Conservation (phyloP, 2,797 vertebrate species). For the Phataginus tetradactyla region DNA sequence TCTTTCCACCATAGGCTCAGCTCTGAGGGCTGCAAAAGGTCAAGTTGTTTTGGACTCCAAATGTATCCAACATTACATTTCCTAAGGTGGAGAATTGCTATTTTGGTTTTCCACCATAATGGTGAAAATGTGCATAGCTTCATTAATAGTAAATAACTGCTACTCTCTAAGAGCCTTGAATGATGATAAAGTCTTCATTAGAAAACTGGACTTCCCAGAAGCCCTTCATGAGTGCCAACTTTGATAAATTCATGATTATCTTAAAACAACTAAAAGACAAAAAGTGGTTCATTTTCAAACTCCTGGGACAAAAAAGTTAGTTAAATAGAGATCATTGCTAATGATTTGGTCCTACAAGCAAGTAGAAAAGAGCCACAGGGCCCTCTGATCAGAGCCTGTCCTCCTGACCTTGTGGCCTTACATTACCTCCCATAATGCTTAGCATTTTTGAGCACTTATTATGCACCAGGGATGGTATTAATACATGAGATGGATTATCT, state of each 20-base stretch:
- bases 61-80: neutral
- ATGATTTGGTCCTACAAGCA: neutral
- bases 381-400: neutral
- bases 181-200: neutral
- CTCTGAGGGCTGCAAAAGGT: neutral
- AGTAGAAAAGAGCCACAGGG: neutral
- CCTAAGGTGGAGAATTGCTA: neutral
- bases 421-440: neutral
- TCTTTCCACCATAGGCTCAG: neutral
- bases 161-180: neutral
- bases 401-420: neutral
- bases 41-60: neutral
- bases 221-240: neutral
- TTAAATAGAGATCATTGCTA: neutral
- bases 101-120: neutral
- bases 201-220: slow-evolving; percentile 24
- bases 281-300: neutral
- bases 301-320: neutral
- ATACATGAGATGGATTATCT: neutral
- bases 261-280: slow-evolving; percentile 10
- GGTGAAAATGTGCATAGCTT: neutral
- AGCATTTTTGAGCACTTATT: neutral
- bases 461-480: neutral
- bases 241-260: slow-evolving; percentile 28
- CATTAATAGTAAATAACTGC: neutral